A percentile compares a stretch with the other conserved stretches of the same genome.
phyloP scores from a whole-genome alignment of 1,140 invertebrate species.

The Vollenhovia emeryi region DNA sequence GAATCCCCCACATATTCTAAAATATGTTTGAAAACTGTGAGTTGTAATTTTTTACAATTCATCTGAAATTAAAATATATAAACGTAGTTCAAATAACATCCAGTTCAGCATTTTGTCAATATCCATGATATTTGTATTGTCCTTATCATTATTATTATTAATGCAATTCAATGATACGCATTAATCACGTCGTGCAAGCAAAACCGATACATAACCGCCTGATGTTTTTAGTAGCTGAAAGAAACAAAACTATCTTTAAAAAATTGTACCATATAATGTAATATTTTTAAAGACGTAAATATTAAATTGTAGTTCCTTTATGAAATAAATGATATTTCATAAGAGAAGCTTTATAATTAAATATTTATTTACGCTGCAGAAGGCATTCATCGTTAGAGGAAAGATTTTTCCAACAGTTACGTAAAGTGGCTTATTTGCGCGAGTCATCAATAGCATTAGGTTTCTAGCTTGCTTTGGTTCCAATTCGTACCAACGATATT shows the following conservation, averaged over 20 bases:
- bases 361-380: slow-evolving; percentile 45
- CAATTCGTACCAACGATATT: slow-evolving; percentile 35
- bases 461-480: slow-evolving; percentile 29
- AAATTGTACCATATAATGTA: background rate
- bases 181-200: slow-evolving; percentile 35
- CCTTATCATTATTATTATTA: background rate
- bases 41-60: background rate
- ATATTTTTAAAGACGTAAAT: background rate
- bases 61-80: background rate
- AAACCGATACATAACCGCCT: slow-evolving; percentile 30
- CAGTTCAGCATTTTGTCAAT: background rate
- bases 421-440: slow-evolving; percentile 34
- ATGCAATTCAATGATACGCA: background rate
- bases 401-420: slow-evolving; percentile 61
- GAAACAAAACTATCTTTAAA: background rate
- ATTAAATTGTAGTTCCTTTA: background rate
- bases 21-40: background rate
- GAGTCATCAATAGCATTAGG: slow-evolving; percentile 54
- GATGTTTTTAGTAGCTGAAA: slow-evolving; percentile 57
- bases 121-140: background rate
- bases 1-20: too few species aligned
- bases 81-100: background rate
- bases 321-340: background rate
- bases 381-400: slow-evolving; percentile 46
- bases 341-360: background rate